Conservation (phyloP, 2,797 vertebrate species). For the Leuciscus waleckii region DNA sequence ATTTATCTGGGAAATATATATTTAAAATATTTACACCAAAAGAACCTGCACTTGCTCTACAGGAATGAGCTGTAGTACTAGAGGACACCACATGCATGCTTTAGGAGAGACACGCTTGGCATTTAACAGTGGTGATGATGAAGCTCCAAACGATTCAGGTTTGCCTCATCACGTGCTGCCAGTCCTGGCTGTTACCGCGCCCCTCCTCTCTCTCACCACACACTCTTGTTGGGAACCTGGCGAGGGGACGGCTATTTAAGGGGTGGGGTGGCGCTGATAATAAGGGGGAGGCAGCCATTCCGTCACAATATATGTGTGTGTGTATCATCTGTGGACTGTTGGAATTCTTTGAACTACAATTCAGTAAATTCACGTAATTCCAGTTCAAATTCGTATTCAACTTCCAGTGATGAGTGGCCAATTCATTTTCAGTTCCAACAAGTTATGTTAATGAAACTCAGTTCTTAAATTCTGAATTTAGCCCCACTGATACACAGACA, state of each 20-base stretch:
- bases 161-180: neutral
- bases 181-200: neutral
- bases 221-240: neutral
- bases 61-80: too few relatives aligned
- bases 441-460: neutral
- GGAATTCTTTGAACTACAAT: neutral
- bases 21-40: too few relatives aligned
- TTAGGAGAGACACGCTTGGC: neutral
- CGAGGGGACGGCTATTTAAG: neutral
- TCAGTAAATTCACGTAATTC: neutral
- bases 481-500: neutral
- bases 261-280: neutral
- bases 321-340: neutral
- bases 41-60: too few relatives aligned
- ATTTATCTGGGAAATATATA: too few relatives aligned
- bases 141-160: neutral
- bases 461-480: neutral
- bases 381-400: neutral
- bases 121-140: neutral
- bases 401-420: neutral
- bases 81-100: too few relatives aligned
- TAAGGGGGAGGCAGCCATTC: neutral
- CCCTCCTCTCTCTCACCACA: neutral
- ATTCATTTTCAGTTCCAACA: neutral
- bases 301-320: neutral